phyloP scores from a whole-genome alignment of 2,113 vertebrate genomes.

The Petaurus breviceps region DNA sequence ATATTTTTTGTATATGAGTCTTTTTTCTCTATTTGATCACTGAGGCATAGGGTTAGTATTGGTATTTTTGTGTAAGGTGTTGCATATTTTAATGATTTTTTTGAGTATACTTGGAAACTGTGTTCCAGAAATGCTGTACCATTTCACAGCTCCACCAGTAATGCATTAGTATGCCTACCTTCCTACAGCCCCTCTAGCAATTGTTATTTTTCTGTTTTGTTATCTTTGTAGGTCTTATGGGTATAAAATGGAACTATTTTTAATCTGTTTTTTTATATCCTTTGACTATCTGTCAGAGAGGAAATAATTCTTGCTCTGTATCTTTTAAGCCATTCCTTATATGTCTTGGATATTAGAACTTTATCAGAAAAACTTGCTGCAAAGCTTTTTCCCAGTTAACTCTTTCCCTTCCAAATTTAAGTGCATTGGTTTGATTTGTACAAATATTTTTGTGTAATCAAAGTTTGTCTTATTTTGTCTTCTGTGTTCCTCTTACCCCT shows the following conservation, averaged over 20 bases:
- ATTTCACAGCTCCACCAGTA: not conserved
- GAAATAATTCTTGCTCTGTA: not conserved
- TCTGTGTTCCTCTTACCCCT: not conserved
- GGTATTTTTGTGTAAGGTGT: too few relatives aligned
- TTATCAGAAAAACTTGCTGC: not conserved
- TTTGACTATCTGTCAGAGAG: not conserved
- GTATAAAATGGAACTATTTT: not conserved
- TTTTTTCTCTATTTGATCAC: too few relatives aligned
- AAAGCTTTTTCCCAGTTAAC: not conserved
- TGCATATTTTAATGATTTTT: not conserved
- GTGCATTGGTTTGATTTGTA: not conserved
- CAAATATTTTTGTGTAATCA: not conserved
- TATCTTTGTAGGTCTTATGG: not conserved
- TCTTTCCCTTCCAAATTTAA: not conserved
- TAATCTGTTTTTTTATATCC: not conserved
- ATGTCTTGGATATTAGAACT: not conserved
- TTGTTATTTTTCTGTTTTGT: not conserved
- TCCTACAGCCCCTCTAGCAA: not conserved
- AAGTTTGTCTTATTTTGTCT: too few relatives aligned
- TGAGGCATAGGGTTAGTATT: too few relatives aligned
- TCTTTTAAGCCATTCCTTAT: not conserved
- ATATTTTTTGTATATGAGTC: too few relatives aligned
- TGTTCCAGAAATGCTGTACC: not conserved
- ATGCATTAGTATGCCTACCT: not conserved
- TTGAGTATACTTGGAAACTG: not conserved